Percentiles rank a stretch among this genome's conserved stretches.
These are phyloP conservation scores for Latrodectus hesperus DNA, from an alignment of 2,888 invertebrate genomes.

Conservation along the genomic window DNA sequence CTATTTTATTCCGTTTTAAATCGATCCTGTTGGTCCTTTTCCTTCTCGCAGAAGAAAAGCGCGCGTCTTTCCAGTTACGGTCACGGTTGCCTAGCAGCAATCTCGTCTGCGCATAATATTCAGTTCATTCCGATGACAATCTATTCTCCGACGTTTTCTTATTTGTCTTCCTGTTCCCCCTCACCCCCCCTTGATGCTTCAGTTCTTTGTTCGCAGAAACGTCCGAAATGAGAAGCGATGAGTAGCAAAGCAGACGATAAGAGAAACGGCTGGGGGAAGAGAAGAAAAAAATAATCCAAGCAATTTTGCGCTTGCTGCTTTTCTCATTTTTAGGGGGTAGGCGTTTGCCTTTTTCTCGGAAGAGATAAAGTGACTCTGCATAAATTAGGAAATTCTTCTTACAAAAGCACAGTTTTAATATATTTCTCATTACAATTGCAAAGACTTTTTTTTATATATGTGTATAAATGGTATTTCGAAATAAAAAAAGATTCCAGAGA, in stretches of 20 bases:
- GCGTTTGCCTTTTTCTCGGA: slow-evolving; percentile 16
- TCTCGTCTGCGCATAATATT: slow-evolving; percentile 54
- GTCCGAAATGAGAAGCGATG: slow-evolving; percentile 32
- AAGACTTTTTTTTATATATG: background rate
- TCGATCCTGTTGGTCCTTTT: slow-evolving; percentile 57
- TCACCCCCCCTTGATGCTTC: background rate
- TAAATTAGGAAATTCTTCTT: slow-evolving; percentile 53
- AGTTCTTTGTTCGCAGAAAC: slow-evolving; percentile 14
- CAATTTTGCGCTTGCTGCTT: slow-evolving; percentile 34
- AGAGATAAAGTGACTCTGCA: slow-evolving; percentile 22
- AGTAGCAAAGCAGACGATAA: slow-evolving; percentile 46
- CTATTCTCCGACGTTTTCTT: slow-evolving; percentile 48
- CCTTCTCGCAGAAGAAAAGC: background rate
- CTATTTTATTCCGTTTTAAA: slow-evolving; percentile 67
- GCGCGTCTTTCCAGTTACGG: slow-evolving; percentile 30
- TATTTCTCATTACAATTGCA: slow-evolving; percentile 61
- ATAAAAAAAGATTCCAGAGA: too few relatives aligned
- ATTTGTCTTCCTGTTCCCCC: slow-evolving; percentile 5
- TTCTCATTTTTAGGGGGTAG: background rate
- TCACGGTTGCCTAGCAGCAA: slow-evolving; percentile 67
- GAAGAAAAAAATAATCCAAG: background rate
- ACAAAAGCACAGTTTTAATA: slow-evolving; percentile 40
- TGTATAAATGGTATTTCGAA: too few relatives aligned
- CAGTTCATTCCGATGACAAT: slow-evolving; percentile 66
- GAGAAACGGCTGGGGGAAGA: background rate